phyloP scores from a whole-genome alignment of 1,140 invertebrate species.

The Zaprionus vittiger region DNA sequence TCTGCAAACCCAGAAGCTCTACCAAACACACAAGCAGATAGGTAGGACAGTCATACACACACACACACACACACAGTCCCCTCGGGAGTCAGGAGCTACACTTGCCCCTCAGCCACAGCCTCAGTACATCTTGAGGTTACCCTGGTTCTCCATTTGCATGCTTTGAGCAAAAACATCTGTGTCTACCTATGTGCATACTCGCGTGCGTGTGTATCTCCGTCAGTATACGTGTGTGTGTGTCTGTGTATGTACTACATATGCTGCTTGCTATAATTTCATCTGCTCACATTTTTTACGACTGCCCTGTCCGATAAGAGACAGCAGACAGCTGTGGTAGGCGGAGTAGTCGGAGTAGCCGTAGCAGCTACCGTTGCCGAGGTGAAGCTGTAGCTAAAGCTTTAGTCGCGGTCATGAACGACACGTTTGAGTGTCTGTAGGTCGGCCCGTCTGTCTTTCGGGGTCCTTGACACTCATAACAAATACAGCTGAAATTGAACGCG shows the following conservation, averaged over 20 bases:
- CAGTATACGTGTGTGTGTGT: neutral
- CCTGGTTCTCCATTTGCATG: slow-evolving; percentile 66
- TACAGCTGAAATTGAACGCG: slow-evolving; percentile 18
- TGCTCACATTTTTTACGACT: slow-evolving; percentile 61
- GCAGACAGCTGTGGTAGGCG: slow-evolving; percentile 53
- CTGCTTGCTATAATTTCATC: slow-evolving; percentile 64
- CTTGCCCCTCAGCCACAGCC: slow-evolving; percentile 10
- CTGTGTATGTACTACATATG: slow-evolving; percentile 27
- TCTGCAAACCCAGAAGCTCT: slow-evolving; percentile 6
- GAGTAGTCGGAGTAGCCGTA: neutral
- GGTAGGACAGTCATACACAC: slow-evolving; percentile 7
- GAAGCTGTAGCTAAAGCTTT: neutral
- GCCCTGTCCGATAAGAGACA: slow-evolving; percentile 55
- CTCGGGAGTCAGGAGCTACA: slow-evolving; percentile 45
- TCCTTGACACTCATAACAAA: slow-evolving; percentile 58
- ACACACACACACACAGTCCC: slow-evolving; percentile 33
- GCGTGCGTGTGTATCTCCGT: slow-evolving; percentile 1
- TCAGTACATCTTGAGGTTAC: slow-evolving; percentile 27
- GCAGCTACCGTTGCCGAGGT: neutral
- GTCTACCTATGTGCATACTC: slow-evolving; percentile 41
- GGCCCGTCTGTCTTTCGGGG: slow-evolving; percentile 23
- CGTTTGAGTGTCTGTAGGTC: neutral
- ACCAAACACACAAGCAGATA: slow-evolving; percentile 1
- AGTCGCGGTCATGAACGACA: neutral
- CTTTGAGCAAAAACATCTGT: slow-evolving; percentile 58